Evolutionary conservation across 2,113 vertebrate species (phyloP), one percentile per base, ranked within the genome.

Genomic region (Varanus salvator): DNA sequence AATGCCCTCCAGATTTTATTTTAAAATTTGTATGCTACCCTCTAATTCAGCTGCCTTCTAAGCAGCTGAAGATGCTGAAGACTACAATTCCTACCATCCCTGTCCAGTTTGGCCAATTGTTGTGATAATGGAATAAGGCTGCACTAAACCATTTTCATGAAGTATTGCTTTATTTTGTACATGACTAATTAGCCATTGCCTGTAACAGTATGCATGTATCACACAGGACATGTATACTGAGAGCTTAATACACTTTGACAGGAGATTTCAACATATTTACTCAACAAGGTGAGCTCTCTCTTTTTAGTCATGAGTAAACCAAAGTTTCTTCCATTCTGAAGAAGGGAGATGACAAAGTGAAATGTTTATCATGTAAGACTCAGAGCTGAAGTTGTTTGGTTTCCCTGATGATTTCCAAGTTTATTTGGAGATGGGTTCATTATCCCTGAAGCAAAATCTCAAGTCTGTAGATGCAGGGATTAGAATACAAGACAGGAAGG

Each of bases 361-460:
- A 6, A 71, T 57, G 34, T 78, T 48, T 91, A 91, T 87, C 15
- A 87, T 84, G 64, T 90, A 29, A 91, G 23, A 11, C 50, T 38
- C 66, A 64, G 38, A 31, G 81, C 84, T 81, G 48, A 91, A 92
- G 77, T 64, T 60, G 27, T 89, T 90, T 90, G 34, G 75, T 75
- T 17, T 90, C 54, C 54, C 54, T 54, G 54, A 54, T 54, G 54
- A 54, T 54, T 54, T 54, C 7, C 80, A 25, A 8, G 34, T 93
- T 87, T 92, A 14, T 90, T 92, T 93, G 31, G 29, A 90, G 31
- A 91, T 78, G 23, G 64, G 15, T 84, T 87, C 31, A 29, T 66
- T 77, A 34, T 80, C 89, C 54, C 7, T 66, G 68, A 71, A 68
- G 38, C 44, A 76, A 81, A 82, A 80, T 34, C 72, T 89, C 74